Evolutionary conservation across 2,888 invertebrate species (phyloP).

Genomic region (Corythucha ciliata): DNA sequence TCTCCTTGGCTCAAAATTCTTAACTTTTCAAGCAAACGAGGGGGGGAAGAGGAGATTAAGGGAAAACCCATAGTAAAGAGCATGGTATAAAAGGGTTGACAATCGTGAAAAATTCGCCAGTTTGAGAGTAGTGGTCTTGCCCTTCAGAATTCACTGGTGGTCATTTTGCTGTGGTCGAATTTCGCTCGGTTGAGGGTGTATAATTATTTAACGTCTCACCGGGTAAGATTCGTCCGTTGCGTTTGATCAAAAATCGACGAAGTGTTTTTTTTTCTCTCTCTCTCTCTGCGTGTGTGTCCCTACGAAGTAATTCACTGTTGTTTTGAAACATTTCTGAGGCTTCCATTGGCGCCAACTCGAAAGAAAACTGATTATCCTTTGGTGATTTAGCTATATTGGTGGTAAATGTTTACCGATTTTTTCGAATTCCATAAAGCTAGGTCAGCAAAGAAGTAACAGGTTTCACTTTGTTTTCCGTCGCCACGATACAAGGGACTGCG

Average conservation of each 20-base stretch:
- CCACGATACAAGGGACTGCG: too few relatives aligned
- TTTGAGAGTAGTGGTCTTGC: not conserved
- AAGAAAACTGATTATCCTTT: slow-evolving; percentile 42
- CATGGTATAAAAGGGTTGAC: too few relatives aligned
- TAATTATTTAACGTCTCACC: slow-evolving; percentile 39
- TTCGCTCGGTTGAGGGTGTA: slow-evolving; percentile 24
- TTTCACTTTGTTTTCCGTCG: too few relatives aligned
- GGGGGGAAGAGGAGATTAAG: too few relatives aligned
- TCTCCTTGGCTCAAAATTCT: too few relatives aligned
- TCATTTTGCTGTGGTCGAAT: slow-evolving; percentile 29
- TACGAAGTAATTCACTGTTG: too few relatives aligned
- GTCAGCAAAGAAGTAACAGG: slow-evolving; percentile 43
- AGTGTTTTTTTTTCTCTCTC: too few relatives aligned
- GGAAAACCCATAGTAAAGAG: too few relatives aligned
- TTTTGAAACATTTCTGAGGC: not conserved
- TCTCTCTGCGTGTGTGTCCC: too few relatives aligned
- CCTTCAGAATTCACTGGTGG: too few relatives aligned
- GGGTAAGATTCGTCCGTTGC: slow-evolving; percentile 42
- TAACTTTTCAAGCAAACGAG: too few relatives aligned
- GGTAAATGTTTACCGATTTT: too few relatives aligned
- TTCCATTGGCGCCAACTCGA: not conserved
- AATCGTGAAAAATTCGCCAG: not conserved
- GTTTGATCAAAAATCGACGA: not conserved
- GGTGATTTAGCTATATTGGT: slow-evolving; percentile 50
- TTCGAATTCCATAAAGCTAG: slow-evolving; percentile 44